Conservation (phyloP, 2,113 vertebrate species). For the Nicator chloris region DNA sequence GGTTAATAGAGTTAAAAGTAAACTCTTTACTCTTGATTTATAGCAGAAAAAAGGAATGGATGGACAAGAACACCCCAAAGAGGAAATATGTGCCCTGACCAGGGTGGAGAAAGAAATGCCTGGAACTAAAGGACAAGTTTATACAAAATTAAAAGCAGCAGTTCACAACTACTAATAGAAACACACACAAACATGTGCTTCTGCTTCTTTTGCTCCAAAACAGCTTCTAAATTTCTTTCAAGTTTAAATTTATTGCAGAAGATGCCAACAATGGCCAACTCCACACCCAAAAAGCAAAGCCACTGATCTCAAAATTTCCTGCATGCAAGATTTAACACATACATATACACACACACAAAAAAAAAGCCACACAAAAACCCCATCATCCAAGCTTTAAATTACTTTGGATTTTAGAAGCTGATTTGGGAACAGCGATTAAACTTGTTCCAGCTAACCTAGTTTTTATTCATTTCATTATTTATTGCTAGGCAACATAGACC, state of each 20-base stretch:
- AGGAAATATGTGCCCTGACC: not conserved
- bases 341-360: not conserved
- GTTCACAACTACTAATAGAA: conserved; percentile 41
- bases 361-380: not conserved
- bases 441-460: conserved; percentile 64
- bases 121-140: conserved; percentile 9
- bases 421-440: conserved; percentile 57
- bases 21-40: conserved; percentile 13
- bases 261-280: conserved; percentile 34
- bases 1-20: conserved; percentile 1
- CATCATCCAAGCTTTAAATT: conserved; percentile 50
- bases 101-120: conserved; percentile 10
- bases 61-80: not conserved
- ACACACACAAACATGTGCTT: conserved; percentile 40
- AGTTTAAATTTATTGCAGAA: conserved; percentile 36
- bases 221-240: conserved; percentile 18
- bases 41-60: conserved; percentile 2
- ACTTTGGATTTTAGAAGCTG: conserved; percentile 60
- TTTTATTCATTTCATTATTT: conserved; percentile 63
- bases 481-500: conserved; percentile 62
- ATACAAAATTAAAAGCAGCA: conserved; percentile 41
- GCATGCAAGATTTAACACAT: not conserved
- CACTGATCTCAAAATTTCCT: conserved; percentile 16
- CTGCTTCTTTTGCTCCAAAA: conserved; percentile 35
- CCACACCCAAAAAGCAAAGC: conserved; percentile 23